Evolutionary conservation across 2,113 vertebrate species (phyloP).

Genomic region (Clarias batrachus): DNA sequence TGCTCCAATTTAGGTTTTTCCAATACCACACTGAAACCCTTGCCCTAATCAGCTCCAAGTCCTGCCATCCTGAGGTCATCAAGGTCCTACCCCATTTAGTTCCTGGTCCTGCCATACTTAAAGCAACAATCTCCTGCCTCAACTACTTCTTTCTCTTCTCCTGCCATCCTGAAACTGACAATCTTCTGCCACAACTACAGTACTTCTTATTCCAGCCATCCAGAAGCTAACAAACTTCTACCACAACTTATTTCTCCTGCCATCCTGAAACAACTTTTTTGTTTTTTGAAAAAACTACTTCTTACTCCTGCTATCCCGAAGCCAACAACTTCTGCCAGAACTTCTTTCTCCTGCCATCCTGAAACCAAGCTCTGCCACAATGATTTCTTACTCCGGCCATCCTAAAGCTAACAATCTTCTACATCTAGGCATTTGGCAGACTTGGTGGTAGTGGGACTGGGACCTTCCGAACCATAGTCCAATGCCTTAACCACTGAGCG

Average conservation of each 20-base stretch:
- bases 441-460: too few species aligned
- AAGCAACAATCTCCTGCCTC: not conserved
- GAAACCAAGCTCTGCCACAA: not conserved
- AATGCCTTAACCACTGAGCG: too few species aligned
- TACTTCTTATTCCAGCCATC: not conserved
- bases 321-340: not conserved
- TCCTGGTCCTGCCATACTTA: not conserved
- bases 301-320: not conserved
- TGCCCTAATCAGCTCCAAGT: not conserved
- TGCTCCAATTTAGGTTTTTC: not conserved
- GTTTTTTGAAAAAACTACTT: not conserved
- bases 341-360: not conserved
- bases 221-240: not conserved
- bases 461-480: too few species aligned
- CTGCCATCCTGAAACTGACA: not conserved
- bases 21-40: not conserved
- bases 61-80: not conserved
- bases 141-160: not conserved
- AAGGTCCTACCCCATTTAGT: not conserved
- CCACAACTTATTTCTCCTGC: not conserved
- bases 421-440: too few species aligned
- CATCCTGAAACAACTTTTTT: not conserved
- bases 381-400: not conserved
- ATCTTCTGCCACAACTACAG: not conserved
- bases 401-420: not conserved